phyloP scores from a whole-genome alignment of 2,888 invertebrate genomes.

The Psococerastis gibbosa region DNA sequence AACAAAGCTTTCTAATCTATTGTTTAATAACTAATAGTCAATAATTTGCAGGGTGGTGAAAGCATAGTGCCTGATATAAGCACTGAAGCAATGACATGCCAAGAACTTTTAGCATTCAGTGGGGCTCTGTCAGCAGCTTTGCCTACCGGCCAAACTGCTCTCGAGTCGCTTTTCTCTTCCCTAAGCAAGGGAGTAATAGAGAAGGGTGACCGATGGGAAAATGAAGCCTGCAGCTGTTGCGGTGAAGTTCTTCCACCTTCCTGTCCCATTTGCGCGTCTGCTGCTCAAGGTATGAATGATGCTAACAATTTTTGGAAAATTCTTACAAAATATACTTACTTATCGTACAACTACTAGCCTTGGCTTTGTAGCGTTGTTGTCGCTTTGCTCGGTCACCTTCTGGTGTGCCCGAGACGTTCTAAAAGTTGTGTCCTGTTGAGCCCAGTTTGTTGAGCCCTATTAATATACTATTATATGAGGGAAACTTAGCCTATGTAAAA shows the following conservation, averaged over 20 bases:
- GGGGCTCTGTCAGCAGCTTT: slow-evolving; percentile 81
- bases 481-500: too few relatives aligned
- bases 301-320: not conserved
- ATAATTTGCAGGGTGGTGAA: too few relatives aligned
- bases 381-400: too few relatives aligned
- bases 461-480: too few relatives aligned
- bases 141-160: slow-evolving; percentile 66
- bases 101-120: slow-evolving; percentile 76
- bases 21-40: too few relatives aligned
- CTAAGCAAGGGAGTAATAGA: slow-evolving; percentile 44
- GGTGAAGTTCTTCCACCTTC: slow-evolving; percentile 2
- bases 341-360: too few relatives aligned
- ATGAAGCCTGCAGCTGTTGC: slow-evolving; percentile 5
- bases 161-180: slow-evolving; percentile 62
- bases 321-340: slow-evolving; percentile 22
- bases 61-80: slow-evolving; percentile 22
- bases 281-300: not conserved
- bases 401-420: too few relatives aligned
- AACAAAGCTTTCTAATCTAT: too few relatives aligned
- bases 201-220: slow-evolving; percentile 3
- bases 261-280: not conserved
- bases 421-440: too few relatives aligned
- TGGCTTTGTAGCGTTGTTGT: too few relatives aligned
- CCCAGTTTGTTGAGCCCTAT: too few relatives aligned
- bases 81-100: slow-evolving; percentile 59